Evolutionary conservation across 2,888 invertebrate species (phyloP), one percentile per base, ranked within the genome.

Genomic region (Galeopsomyia nigrocyanea): DNA sequence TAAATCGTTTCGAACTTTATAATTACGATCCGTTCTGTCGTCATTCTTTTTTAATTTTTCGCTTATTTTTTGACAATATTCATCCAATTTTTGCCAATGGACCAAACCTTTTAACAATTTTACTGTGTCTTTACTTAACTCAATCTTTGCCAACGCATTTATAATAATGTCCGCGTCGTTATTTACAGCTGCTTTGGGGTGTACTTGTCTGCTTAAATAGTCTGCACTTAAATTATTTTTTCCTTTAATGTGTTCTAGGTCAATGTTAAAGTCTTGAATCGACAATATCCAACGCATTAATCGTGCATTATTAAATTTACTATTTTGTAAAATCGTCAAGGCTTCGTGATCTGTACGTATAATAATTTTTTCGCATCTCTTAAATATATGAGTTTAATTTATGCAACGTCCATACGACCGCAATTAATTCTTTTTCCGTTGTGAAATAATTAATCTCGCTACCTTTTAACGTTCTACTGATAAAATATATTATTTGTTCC

Each of bases 261-360:
- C 62, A 14, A 77, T 75, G 67, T 79, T 65, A 60, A 79, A 82
- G 58, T 80, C 78, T 51, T 81, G 79, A 5, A 81, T 70, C 9
- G 65, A 77, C 0, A 78, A 47, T 13, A 77, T 67, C 81, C 81
- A 83, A 6, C 83, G 60, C 0, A 75, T 77, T 0, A 83, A 51
- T 2, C 82, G 65, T 0, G 75, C 70, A n/a, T 71, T 78, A 3
- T 51, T 78, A n/a, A n/a, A n/a, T n/a, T n/a, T n/a, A n/a, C n/a
- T n/a, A n/a, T n/a, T n/a, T n/a, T n/a, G n/a, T n/a, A n/a, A n/a
- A n/a, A n/a, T n/a, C n/a, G n/a, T n/a, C n/a, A n/a, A n/a, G n/a
- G n/a, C n/a, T n/a, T n/a, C 77, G 56, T 82, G 80, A 63, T 83
- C 82, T 0, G 80, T 80, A 16, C 75, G 46, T 2, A 82, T 31